Base-by-base conservation (phyloP, 2,113 vertebrate species). In the Apus apus region DNA sequence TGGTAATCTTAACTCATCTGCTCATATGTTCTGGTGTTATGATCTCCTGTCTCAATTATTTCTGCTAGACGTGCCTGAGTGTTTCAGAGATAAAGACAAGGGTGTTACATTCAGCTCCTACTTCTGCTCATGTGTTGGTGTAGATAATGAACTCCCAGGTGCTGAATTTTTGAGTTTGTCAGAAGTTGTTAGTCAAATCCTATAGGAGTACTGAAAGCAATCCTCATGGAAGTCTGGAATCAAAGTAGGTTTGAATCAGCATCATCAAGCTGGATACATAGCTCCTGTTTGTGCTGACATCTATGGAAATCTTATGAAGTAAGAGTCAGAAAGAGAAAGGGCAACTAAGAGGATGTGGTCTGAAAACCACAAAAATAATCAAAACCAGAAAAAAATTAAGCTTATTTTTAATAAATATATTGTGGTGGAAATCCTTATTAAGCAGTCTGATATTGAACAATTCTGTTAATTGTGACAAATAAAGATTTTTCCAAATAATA, bases 31-130 rank as follows among this genome's bases (percentile, higher is more conserved):
- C 83, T 82, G 85, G 45, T 75, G 72, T 81, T 96, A 75, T 92
- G 86, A 96, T 90, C 73, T 96, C 90, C 90, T 97, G 95, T 97
- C 90, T 96, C 85, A 95, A 95, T 94, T 96, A 94, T 96, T 97
- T 97, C 94, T 96, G 94, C 86, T 92, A 96, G 96, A 96, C 93
- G 87, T 95, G 86, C 73, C 76, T 79, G 91, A 95, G 78, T 94
- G 83, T 97, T 91, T 92, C 90, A 72, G 93, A 92, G 89, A 38
- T 87, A 18, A 95, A 91, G 93, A 96, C 96, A 96, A 96, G 88
- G 92, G 95, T 94, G 92, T 96, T 95, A 94, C 65, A 75, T 64
- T 72, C 79, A 85, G 45, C 46, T 95, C 48, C 73, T 94, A 78
- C 74, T 88, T 92, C 90, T 64, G 46, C 88, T 92, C 8, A 0